Conservation (phyloP, 2,888 invertebrate genomes). For the Philereme transversata region DNA sequence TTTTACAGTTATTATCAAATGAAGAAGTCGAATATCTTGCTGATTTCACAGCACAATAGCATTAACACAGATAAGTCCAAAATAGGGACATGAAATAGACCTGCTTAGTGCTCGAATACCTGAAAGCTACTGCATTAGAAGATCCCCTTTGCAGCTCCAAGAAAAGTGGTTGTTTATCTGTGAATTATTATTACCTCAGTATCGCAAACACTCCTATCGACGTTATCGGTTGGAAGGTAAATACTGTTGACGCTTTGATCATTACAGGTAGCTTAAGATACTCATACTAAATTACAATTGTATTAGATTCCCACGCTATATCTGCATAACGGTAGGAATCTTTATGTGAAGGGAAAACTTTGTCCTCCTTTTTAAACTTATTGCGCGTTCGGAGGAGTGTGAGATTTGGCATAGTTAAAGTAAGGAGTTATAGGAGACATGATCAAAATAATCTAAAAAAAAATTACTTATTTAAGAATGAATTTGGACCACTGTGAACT, state of each 20-base stretch:
- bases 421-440: too few relatives aligned
- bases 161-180: conserved; percentile 62
- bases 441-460: too few relatives aligned
- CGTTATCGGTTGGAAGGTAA: conserved; percentile 59
- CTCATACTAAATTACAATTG: conserved; percentile 17
- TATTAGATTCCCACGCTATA: background rate
- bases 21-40: conserved; percentile 70
- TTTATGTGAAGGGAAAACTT: too few relatives aligned
- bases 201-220: conserved; percentile 51
- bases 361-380: too few relatives aligned
- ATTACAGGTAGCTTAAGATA: conserved; percentile 36
- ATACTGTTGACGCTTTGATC: conserved; percentile 55
- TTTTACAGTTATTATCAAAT: conserved; percentile 63
- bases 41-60: conserved; percentile 63
- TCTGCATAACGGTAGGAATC: too few relatives aligned
- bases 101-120: conserved; percentile 45
- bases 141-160: conserved; percentile 44
- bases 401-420: too few relatives aligned
- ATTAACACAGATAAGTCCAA: conserved; percentile 50
- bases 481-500: too few relatives aligned
- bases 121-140: conserved; percentile 50
- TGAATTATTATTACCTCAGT: conserved; percentile 55
- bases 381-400: too few relatives aligned
- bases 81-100: conserved; percentile 46
- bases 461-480: too few relatives aligned